A percentile compares a stretch with the other conserved stretches of the same genome.
phyloP scores from a whole-genome alignment of 2,113 vertebrate species.

The Halichoeres trimaculatus region DNA sequence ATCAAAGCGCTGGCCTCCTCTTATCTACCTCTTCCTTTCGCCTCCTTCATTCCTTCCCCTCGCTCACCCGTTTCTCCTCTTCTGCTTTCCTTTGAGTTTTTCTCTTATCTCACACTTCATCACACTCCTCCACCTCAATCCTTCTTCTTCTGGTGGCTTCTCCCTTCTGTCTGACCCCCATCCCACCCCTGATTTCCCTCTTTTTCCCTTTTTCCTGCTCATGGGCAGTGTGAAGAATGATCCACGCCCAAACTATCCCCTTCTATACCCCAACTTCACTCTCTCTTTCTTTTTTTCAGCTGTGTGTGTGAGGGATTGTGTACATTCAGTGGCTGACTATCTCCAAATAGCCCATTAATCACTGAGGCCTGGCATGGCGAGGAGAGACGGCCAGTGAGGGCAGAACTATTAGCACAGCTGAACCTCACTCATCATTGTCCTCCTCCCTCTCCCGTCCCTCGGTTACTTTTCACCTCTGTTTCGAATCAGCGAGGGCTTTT shows the following conservation, averaged over 20 bases:
- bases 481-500: slow-evolving; percentile 1
- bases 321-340: slow-evolving; percentile 67
- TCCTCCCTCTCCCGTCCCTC: slow-evolving; percentile 13
- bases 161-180: background rate
- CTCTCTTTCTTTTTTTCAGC: background rate
- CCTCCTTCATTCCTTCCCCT: slow-evolving; percentile 35
- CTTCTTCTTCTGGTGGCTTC: slow-evolving; percentile 25
- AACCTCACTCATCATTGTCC: slow-evolving; percentile 65
- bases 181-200: slow-evolving; percentile 11
- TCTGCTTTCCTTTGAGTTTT: slow-evolving; percentile 11
- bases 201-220: slow-evolving; percentile 26
- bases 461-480: background rate
- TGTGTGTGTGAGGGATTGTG: slow-evolving; percentile 54
- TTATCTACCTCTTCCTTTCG: slow-evolving; percentile 38
- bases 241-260: slow-evolving; percentile 36
- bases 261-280: slow-evolving; percentile 14
- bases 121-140: slow-evolving; percentile 17
- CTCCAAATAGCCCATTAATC: slow-evolving; percentile 79
- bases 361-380: slow-evolving; percentile 42
- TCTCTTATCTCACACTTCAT: slow-evolving; percentile 26
- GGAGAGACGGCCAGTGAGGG: slow-evolving; percentile 58
- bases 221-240: slow-evolving; percentile 47
- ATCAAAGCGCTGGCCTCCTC: slow-evolving; percentile 63
- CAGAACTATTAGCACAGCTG: slow-evolving; percentile 73
- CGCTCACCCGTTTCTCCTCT: slow-evolving; percentile 25